Conservation (phyloP, 2,797 vertebrate genomes). For the Jordanella pulchra region DNA sequence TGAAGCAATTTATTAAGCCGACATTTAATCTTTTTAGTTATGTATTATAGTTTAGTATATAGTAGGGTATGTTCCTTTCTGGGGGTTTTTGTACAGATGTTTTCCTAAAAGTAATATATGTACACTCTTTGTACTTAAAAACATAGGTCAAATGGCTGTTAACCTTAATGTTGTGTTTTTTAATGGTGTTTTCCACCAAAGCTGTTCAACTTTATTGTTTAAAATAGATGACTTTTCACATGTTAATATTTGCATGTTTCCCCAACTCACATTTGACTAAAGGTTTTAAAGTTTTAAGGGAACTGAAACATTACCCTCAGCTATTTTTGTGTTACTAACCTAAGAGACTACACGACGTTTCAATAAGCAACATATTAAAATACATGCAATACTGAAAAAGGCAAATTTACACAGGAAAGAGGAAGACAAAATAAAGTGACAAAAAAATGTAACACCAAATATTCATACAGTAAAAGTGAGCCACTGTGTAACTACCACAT, state of each 20-base stretch:
- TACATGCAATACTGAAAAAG: background rate
- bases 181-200: background rate
- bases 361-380: background rate
- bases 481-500: background rate
- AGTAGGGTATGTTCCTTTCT: background rate
- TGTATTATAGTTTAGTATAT: background rate
- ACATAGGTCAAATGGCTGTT: too few species aligned
- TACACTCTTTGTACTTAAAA: too few species aligned
- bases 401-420: background rate
- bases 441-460: background rate
- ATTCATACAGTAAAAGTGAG: background rate
- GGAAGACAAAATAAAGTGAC: background rate
- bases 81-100: too few species aligned
- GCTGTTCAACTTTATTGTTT: background rate
- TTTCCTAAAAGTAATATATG: background rate
- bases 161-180: too few species aligned
- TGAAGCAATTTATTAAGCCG: background rate
- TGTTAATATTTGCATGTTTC: background rate
- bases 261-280: background rate
- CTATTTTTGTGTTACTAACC: conserved; percentile 24
- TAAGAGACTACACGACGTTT: background rate
- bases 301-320: conserved; percentile 46
- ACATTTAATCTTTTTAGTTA: background rate
- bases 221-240: background rate
- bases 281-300: conserved; percentile 28